These are phyloP conservation scores for Montipora capitata DNA, from an alignment of 92 coral and sea anemone genomes.

Conservation along the genomic window DNA sequence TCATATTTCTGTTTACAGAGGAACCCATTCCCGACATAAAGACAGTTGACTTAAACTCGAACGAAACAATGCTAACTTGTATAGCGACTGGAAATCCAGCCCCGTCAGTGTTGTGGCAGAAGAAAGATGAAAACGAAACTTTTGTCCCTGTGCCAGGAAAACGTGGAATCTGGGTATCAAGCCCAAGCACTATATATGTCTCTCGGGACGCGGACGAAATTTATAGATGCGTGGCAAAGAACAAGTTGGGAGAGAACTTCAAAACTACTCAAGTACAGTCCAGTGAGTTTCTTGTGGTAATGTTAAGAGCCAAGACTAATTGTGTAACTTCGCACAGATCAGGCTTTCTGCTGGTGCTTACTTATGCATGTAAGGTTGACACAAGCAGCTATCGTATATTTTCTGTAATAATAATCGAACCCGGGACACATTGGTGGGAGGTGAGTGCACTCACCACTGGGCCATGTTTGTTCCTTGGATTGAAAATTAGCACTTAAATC, in stretches of 20 bases:
- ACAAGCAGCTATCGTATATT: too few relatives aligned
- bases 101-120: constrained; percentile 82
- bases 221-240: constrained; percentile 84
- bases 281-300: too few relatives aligned
- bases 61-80: constrained; percentile 47
- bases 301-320: too few relatives aligned
- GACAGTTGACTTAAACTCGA: not conserved
- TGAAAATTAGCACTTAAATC: too few relatives aligned
- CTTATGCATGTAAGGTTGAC: too few relatives aligned
- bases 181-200: not conserved
- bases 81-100: constrained; percentile 84
- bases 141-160: constrained; percentile 35
- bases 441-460: too few relatives aligned
- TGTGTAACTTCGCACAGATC: too few relatives aligned
- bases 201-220: constrained; percentile 50
- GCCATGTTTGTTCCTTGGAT: too few relatives aligned
- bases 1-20: constrained; percentile 45
- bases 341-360: too few relatives aligned
- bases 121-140: constrained; percentile 28
- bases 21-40: constrained; percentile 14
- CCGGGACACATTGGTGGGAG: too few relatives aligned
- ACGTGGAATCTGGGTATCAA: not conserved
- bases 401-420: too few relatives aligned
- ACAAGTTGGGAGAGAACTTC: not conserved
- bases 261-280: not conserved